Evolutionary conservation across 2,113 vertebrate genomes (phyloP).

Genomic region (Grus americana): DNA sequence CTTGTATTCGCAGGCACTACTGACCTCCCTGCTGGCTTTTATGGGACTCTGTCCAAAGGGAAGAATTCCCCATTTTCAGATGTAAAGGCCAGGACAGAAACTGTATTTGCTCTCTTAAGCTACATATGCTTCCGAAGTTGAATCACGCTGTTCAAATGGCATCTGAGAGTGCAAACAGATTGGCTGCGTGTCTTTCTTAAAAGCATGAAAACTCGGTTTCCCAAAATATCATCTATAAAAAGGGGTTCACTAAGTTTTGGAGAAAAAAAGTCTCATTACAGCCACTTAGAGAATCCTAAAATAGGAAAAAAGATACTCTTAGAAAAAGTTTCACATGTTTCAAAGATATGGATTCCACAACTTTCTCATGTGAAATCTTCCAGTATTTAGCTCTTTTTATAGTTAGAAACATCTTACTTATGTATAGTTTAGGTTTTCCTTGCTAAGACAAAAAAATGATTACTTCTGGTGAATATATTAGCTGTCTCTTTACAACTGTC

Average conservation of each 20-base stretch:
- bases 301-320: neutral
- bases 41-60: neutral
- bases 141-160: constrained; percentile 14
- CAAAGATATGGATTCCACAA: neutral
- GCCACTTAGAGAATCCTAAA: neutral
- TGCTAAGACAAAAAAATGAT: neutral
- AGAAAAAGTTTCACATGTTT: neutral
- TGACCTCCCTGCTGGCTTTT: neutral
- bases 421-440: neutral
- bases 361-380: neutral
- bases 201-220: constrained; percentile 24
- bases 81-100: neutral
- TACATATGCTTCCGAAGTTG: constrained; percentile 10
- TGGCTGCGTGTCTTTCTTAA: neutral
- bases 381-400: neutral
- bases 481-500: neutral
- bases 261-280: neutral
- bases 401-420: neutral
- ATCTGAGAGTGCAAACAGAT: constrained; percentile 39
- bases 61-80: neutral
- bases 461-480: neutral
- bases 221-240: constrained; percentile 7
- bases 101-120: neutral
- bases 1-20: neutral
- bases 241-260: neutral